Conservation (phyloP, 1,140 invertebrate species). For the Asbolus verrucosus region DNA sequence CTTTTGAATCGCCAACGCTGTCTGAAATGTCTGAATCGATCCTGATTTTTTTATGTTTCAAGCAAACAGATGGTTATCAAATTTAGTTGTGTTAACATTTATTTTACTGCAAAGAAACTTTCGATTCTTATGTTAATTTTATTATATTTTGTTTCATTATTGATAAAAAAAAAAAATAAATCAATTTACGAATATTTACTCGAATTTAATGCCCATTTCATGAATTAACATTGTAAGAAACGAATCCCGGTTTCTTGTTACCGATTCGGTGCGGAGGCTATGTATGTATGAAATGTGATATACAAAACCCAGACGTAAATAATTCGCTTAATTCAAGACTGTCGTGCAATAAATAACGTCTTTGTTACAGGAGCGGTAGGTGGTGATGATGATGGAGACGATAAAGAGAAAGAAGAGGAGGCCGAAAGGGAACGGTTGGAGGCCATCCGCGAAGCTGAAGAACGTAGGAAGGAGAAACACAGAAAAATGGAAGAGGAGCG, state of each 20-base stretch:
- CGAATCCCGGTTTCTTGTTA: not conserved
- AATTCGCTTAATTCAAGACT: too few relatives aligned
- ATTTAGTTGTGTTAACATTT: too few relatives aligned
- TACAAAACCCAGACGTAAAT: too few relatives aligned
- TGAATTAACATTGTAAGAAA: not conserved
- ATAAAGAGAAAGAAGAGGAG: slow-evolving; percentile 95
- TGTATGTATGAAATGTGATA: too few relatives aligned
- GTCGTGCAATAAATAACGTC: not conserved
- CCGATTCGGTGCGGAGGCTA: not conserved
- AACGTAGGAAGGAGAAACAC: slow-evolving; percentile 95
- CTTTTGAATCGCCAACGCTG: too few relatives aligned
- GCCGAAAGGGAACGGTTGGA: slow-evolving; percentile 94
- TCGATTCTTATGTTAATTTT: not conserved
- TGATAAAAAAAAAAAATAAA: too few relatives aligned
- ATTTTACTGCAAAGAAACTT: not conserved
- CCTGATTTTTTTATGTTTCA: too few relatives aligned
- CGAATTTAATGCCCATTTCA: not conserved
- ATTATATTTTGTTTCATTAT: too few relatives aligned
- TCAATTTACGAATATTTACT: not conserved
- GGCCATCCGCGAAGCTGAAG: slow-evolving; percentile 93
- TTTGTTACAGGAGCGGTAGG: slow-evolving; percentile 87
- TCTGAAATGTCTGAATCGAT: too few relatives aligned
- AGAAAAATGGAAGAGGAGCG: slow-evolving; percentile 98
- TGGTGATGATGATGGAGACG: slow-evolving; percentile 88
- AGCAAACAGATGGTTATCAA: too few relatives aligned